These are phyloP conservation scores for Serranus cabrilla DNA, from an alignment of 2,797 vertebrate species.

Conservation along the genomic window DNA sequence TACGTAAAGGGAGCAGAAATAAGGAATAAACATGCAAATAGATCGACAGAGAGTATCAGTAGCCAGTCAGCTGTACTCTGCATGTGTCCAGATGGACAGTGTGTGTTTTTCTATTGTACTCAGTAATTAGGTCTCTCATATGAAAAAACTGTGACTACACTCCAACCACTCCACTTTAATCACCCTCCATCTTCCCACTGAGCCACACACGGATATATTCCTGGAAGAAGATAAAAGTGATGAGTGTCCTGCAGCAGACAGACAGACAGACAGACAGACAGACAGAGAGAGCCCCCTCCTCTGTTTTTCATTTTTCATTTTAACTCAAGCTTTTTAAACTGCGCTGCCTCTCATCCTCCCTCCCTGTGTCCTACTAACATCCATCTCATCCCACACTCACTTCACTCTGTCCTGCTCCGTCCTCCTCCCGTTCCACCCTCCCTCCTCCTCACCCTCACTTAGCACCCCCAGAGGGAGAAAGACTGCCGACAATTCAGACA, in stretches of 20 bases:
- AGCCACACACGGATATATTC: conserved; percentile 33
- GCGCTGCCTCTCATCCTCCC: conserved; percentile 14
- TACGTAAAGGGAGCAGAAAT: not conserved
- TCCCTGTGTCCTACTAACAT: conserved; percentile 49
- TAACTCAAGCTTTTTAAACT: conserved; percentile 21
- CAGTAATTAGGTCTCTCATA: conserved; percentile 53
- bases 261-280: conserved; percentile 10
- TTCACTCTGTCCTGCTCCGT: conserved; percentile 18
- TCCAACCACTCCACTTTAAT: conserved; percentile 53
- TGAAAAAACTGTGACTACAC: conserved; percentile 44
- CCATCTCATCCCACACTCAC: conserved; percentile 35
- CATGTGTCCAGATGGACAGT: conserved; percentile 37
- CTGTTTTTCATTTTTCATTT: conserved; percentile 21
- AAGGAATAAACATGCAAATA: not conserved
- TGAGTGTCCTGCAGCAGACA: conserved; percentile 22
- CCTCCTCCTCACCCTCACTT: conserved; percentile 63
- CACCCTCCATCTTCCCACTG: conserved; percentile 55
- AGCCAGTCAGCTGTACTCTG: conserved; percentile 2
- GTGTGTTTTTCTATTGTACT: conserved; percentile 22
- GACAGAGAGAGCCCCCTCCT: conserved; percentile 16
- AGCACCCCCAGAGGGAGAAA: conserved; percentile 74
- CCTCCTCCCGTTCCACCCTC: conserved; percentile 21
- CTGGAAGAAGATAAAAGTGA: conserved; percentile 53
- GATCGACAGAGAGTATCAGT: not conserved
- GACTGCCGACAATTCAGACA: conserved; percentile 54